Evolutionary conservation across 2,888 invertebrate genomes (phyloP).

Genomic region (Plebejus anna): DNA sequence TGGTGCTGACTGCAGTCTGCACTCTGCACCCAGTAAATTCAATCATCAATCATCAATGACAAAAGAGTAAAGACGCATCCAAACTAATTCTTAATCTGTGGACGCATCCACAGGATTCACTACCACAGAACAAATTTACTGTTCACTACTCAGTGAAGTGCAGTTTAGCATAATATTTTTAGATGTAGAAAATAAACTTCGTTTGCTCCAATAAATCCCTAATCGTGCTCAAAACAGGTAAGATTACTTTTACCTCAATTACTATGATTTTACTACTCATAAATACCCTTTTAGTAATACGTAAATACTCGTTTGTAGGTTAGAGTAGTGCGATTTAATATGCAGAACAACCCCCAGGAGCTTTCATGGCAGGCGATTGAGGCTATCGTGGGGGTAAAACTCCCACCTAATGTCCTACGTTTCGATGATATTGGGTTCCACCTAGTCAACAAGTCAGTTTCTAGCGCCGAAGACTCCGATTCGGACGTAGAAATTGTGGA

Average conservation of each 20-base stretch:
- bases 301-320: constrained; percentile 76
- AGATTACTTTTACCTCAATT: constrained; percentile 45
- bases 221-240: constrained; percentile 67
- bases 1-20: too few species aligned
- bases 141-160: constrained; percentile 39
- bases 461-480: constrained; percentile 74
- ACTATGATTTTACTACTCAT: constrained; percentile 35
- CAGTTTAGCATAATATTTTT: constrained; percentile 76
- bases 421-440: constrained; percentile 78
- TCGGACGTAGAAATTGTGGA: constrained; percentile 77
- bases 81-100: too few species aligned
- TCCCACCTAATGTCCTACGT: constrained; percentile 74
- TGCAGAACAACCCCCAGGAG: constrained; percentile 81
- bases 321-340: constrained; percentile 79
- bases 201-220: constrained; percentile 59
- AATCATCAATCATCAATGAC: constrained; percentile 37
- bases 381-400: constrained; percentile 78
- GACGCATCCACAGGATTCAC: constrained; percentile 43
- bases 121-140: constrained; percentile 27
- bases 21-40: too few species aligned
- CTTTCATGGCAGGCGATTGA: constrained; percentile 81
- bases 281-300: constrained; percentile 56
- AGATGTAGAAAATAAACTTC: constrained; percentile 79
- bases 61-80: constrained; percentile 32
- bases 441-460: constrained; percentile 68